Conservation (phyloP, 2,888 invertebrate genomes). For the Acronicta aceris region DNA sequence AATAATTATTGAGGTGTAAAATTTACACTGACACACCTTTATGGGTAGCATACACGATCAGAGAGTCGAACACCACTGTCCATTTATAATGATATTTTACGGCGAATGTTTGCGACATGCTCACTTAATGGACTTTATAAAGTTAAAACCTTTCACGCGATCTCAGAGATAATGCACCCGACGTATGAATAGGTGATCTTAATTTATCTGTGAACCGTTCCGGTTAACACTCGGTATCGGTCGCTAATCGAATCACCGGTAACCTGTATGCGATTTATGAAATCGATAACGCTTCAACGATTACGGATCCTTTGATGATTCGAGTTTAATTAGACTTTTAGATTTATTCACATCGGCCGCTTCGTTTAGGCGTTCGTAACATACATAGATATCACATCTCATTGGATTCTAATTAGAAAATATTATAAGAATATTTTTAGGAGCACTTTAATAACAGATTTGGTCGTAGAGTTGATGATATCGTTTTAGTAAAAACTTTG, state of each 20-base stretch:
- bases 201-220: conserved; percentile 84
- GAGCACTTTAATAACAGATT: conserved; percentile 10
- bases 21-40: conserved; percentile 80
- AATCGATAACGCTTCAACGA: conserved; percentile 71
- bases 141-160: conserved; percentile 80
- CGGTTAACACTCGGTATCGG: conserved; percentile 79
- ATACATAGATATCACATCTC: conserved; percentile 53
- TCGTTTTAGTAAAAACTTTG: conserved; percentile 10
- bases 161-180: conserved; percentile 78
- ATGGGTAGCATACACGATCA: conserved; percentile 62
- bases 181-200: conserved; percentile 87
- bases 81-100: conserved; percentile 76
- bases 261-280: conserved; percentile 80
- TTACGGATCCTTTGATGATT: conserved; percentile 74
- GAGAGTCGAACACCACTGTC: conserved; percentile 53
- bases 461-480: conserved; percentile 1
- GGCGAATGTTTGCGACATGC: conserved; percentile 76
- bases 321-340: conserved; percentile 66
- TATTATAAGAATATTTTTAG: conserved; percentile 20
- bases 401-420: conserved; percentile 58
- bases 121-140: conserved; percentile 81
- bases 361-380: conserved; percentile 51
- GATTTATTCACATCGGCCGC: conserved; percentile 57
- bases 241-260: conserved; percentile 80
- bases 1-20: conserved; percentile 82